Base-by-base conservation (phyloP, 1,140 invertebrate genomes). In the Zophobas morio region DNA sequence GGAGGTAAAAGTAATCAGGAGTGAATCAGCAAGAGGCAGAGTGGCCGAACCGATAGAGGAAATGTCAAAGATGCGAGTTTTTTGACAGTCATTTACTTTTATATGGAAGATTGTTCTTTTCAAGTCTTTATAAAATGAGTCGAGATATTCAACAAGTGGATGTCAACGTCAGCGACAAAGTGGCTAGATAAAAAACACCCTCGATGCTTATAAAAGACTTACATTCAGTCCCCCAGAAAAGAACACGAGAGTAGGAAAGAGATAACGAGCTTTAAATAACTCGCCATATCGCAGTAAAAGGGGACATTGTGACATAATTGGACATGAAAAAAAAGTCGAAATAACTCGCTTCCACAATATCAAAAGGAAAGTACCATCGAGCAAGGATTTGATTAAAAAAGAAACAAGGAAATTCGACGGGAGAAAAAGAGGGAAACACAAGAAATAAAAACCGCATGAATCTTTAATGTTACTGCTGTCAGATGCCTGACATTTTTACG, bases 121-220 rank as follows among this genome's bases (percentile, higher is more conserved):
- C 76, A 81, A 80, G 78, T 80, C 76, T 78, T 81, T 77, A 63
- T 70, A 75, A 75, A 77, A 75, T 79, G 54, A 72, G 74, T 77
- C 71, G 77, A 74, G 77, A 81, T 74, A 83, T 84, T 82, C 84
- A 85, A 85, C 84, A 85, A 85, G 84, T 85, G 83, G 83, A 84
- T 85, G 84, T 85, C 84, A 83, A 83, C 79, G 79, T 82, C 78
- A 82, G 74, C 80, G 81, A 85, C 83, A 84, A 85, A 84, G 83
- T 85, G 83, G 81, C 84, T 82, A 82, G 84, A 84, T 85, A 85
- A 85, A 85, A 84, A 84, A 84, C 83, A 83, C 84, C 84, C 84
- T 81, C 79, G 78, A 81, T 80, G 82, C 79, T 84, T 81, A 81
- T 84, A 84, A 84, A 85, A 83, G 84, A 82, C 81, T 83, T 81